Percentiles rank a stretch among this genome's conserved stretches.
phyloP scores from a whole-genome alignment of 2,888 invertebrate species.

The Agrypnus murinus region DNA sequence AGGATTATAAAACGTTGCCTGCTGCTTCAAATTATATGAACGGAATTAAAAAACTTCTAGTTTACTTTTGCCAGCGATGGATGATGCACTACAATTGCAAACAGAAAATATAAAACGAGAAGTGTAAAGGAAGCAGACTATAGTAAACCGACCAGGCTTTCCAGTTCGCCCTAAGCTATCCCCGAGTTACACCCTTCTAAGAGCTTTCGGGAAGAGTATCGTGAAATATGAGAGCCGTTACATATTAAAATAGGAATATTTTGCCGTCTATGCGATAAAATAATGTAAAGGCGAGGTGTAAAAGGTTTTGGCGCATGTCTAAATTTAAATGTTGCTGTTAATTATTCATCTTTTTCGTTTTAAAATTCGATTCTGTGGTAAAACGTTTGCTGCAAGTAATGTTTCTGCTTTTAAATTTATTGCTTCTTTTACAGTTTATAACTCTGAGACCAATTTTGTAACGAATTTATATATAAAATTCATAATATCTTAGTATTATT shows the following conservation, averaged over 20 bases:
- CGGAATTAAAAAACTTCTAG: no score
- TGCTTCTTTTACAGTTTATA: background rate
- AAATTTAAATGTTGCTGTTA: background rate
- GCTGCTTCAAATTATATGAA: background rate
- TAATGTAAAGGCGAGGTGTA: background rate
- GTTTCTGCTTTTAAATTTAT: background rate
- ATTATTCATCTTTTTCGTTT: background rate
- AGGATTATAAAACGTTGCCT: background rate
- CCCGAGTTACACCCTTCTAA: constrained; percentile 5
- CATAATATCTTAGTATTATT: no score
- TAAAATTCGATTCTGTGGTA: background rate
- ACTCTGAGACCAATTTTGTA: background rate
- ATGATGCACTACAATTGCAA: no score
- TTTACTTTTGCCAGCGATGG: no score
- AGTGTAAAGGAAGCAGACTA: background rate
- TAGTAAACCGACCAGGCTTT: background rate
- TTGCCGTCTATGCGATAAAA: background rate
- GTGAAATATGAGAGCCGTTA: constrained; percentile 21
- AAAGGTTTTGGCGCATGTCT: background rate
- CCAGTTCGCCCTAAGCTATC: background rate
- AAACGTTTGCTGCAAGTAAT: background rate
- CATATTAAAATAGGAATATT: constrained; percentile 17
- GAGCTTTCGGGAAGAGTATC: constrained; percentile 14
- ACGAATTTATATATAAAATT: no score
- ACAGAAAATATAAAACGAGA: no score